Evolutionary conservation across 2,888 invertebrate species (phyloP), one percentile per base, ranked within the genome.

Genomic region (Hirtodrosophila confusa): DNA sequence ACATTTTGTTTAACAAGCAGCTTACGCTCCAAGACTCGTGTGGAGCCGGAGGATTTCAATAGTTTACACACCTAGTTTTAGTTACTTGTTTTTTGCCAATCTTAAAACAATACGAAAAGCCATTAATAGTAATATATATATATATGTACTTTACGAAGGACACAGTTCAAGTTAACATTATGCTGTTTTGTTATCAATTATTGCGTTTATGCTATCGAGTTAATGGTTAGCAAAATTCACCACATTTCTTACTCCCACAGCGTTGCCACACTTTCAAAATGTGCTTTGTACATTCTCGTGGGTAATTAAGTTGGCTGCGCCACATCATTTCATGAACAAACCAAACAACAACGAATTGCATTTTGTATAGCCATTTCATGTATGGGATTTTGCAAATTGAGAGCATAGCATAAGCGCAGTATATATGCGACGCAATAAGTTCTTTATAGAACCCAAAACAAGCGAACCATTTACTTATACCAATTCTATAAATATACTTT

Each of bases 141-240:
- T 27, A 29, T 67, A 61, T 66, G 55, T 43, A 63, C 39, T 63
- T 60, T 60, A 60, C 60, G 43, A 72, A 76, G 83, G 88, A 88
- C 88, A 88, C 88, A 88, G 88, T 88, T 88, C 86, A 88, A 88
- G 88, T 88, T 88, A 88, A 88, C 88, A 88, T 86, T 88, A 85
- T 86, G 66, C 73, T 80, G 66, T 76, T 78, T 89, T 89, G 78
- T 84, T 76, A 77, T 62, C 9, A 8, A 31, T 66, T 60, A 60
- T 53, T 44, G 39, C 31, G 9, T 31, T 31, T 31, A 31, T 31
- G 31, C 31, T 9, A 31, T 31, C n/a, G n/a, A n/a, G n/a, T n/a
- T n/a, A n/a, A n/a, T n/a, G n/a, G n/a, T n/a, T n/a, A n/a, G n/a
- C n/a, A n/a, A n/a, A n/a, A 27, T 27, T 27, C 27, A 27, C 27